Conservation (phyloP, 2,113 vertebrate species). For the Toxostoma redivivum region DNA sequence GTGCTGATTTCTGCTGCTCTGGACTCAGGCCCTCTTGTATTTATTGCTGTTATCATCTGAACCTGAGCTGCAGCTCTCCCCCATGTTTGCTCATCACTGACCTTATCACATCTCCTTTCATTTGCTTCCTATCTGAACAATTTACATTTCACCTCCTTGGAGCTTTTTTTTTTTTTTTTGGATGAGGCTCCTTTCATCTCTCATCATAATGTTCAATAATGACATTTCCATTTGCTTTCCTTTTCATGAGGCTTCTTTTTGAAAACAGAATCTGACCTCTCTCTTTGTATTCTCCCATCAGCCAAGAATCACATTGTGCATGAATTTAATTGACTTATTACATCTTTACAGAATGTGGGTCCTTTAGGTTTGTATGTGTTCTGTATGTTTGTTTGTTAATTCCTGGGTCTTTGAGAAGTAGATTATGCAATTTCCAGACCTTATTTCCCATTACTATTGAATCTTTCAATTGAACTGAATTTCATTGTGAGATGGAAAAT, state of each 20-base stretch:
- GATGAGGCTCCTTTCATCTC: constrained; percentile 58
- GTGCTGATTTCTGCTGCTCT: not conserved
- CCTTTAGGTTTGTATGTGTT: constrained; percentile 41
- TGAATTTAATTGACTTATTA: constrained; percentile 57
- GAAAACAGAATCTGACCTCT: constrained; percentile 51
- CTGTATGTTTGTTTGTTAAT: constrained; percentile 62
- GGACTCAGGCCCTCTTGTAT: not conserved
- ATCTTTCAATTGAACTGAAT: constrained; percentile 53
- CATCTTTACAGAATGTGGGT: constrained; percentile 24
- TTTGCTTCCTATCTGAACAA: constrained; percentile 47
- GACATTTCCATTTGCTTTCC: constrained; percentile 64
- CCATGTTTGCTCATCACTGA: constrained; percentile 28
- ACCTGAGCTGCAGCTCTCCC: not conserved
- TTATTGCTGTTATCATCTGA: constrained; percentile 4
- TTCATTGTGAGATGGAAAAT: constrained; percentile 44
- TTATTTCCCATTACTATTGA: constrained; percentile 57
- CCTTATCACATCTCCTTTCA: constrained; percentile 45
- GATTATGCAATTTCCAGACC: constrained; percentile 1
- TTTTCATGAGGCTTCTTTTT: constrained; percentile 43
- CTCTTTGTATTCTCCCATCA: constrained; percentile 48
- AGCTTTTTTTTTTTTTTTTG: not conserved
- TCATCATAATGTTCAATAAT: constrained; percentile 63
- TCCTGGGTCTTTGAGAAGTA: constrained; percentile 37
- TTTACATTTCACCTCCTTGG: constrained; percentile 62
- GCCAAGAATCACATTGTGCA: constrained; percentile 34